Percentiles rank a stretch among this genome's conserved stretches.
phyloP scores from a whole-genome alignment of 2,113 vertebrate species.

The Carlito syrichta region DNA sequence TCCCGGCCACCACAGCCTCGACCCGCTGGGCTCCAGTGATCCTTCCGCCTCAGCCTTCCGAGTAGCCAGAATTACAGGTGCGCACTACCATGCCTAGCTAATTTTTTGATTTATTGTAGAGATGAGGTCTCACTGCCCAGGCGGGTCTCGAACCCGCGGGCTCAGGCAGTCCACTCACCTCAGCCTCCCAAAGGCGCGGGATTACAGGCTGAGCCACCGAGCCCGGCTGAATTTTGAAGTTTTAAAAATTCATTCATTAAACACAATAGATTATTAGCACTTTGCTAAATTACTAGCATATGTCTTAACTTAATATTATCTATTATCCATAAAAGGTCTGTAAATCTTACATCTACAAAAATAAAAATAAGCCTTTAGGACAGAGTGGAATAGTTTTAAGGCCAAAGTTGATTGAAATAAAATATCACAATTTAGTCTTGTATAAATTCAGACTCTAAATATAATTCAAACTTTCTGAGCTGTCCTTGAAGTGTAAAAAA shows the following conservation, averaged over 20 bases:
- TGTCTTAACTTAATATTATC: neutral
- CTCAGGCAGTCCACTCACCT: no score
- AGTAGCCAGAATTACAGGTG: no score
- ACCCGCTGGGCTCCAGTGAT: no score
- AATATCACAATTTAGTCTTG: conserved; percentile 35
- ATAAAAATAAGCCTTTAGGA: conserved; percentile 24
- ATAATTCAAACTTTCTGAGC: conserved; percentile 56
- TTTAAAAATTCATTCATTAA: neutral
- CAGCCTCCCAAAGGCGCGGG: no score
- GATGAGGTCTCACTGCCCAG: no score
- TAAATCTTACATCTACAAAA: conserved; percentile 16
- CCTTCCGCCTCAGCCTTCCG: no score
- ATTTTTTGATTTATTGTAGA: no score
- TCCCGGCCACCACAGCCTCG: no score
- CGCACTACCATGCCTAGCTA: no score
- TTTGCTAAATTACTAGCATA: conserved; percentile 38
- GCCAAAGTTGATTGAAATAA: conserved; percentile 42
- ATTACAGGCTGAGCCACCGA: no score
- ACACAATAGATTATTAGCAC: neutral
- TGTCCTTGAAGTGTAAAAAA: conserved; percentile 63
- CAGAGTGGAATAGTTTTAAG: conserved; percentile 25
- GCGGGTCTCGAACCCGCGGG: no score
- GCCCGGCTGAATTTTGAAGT: neutral
- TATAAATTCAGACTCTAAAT: conserved; percentile 49
- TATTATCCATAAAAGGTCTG: neutral